A percentile compares a stretch with the other conserved stretches of the same genome.
These are phyloP conservation scores for Corydoras sp. DNA, from an alignment of 2,113 vertebrate species.

Conservation along the genomic window DNA sequence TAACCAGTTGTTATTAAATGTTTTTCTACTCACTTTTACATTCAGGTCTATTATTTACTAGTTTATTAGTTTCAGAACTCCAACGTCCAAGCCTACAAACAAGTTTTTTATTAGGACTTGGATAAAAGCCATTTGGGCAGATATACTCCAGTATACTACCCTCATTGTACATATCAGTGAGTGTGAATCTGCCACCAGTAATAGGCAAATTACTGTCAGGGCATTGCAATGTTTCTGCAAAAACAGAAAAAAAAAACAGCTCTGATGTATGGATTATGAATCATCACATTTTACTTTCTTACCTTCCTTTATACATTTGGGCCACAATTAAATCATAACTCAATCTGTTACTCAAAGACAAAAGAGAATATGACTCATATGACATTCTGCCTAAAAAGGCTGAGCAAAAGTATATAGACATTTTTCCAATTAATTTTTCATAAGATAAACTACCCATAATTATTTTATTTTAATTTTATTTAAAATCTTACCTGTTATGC, in stretches of 20 bases:
- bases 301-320: no score
- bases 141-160: slow-evolving; percentile 10
- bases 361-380: no score
- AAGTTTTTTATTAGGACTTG: slow-evolving; percentile 9
- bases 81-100: neutral
- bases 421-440: no score
- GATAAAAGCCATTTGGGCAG: slow-evolving; percentile 29
- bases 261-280: no score
- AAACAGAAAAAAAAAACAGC: neutral
- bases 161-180: slow-evolving; percentile 8
- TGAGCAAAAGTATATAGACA: no score
- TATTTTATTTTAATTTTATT: no score
- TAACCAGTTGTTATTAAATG: neutral
- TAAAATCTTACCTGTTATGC: neutral
- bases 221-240: neutral
- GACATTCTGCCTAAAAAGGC: no score
- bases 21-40: slow-evolving; percentile 32
- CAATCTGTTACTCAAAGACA: no score
- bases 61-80: slow-evolving; percentile 1
- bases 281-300: no score
- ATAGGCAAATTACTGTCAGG: slow-evolving; percentile 10
- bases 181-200: slow-evolving; percentile 3
- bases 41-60: no score
- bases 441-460: no score
- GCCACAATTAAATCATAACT: no score